phyloP scores from a whole-genome alignment of 2,797 vertebrate species.

The Silurus lanzhouensis region DNA sequence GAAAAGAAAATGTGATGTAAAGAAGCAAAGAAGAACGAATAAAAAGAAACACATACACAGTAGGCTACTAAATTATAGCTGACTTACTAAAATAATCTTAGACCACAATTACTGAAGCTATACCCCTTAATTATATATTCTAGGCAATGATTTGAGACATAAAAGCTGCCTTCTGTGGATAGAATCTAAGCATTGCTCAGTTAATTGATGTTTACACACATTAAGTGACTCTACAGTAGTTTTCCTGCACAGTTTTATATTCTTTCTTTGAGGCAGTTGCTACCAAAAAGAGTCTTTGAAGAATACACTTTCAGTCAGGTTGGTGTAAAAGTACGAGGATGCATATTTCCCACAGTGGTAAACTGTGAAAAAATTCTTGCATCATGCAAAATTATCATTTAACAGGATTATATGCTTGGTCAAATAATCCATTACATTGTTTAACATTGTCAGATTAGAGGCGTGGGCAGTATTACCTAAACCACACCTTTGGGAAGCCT shows the following conservation, averaged over 20 bases:
- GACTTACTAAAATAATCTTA: background rate
- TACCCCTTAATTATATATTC: constrained; percentile 14
- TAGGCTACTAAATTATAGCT: too few relatives aligned
- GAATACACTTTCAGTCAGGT: constrained; percentile 49
- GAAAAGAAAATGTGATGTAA: too few relatives aligned
- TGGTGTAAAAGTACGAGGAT: constrained; percentile 61
- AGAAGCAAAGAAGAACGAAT: too few relatives aligned
- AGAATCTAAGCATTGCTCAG: constrained; percentile 28
- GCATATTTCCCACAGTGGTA: constrained; percentile 58
- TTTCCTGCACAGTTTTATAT: constrained; percentile 22
- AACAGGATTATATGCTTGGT: constrained; percentile 63
- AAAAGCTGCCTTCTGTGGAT: constrained; percentile 18
- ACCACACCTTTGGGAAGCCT: background rate
- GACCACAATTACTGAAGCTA: background rate
- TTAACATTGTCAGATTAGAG: background rate
- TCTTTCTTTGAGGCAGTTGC: constrained; percentile 51
- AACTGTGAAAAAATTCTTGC: constrained; percentile 52
- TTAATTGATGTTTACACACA: constrained; percentile 48
- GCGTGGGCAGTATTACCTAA: background rate
- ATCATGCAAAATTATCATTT: constrained; percentile 48
- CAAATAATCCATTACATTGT: constrained; percentile 59
- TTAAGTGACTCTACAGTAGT: constrained; percentile 16
- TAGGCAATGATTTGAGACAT: background rate
- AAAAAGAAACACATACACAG: too few relatives aligned
- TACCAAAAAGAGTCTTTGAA: constrained; percentile 48